These are phyloP conservation scores for Neodiprion lecontei DNA, from an alignment of 1,140 invertebrate species.

Conservation along the genomic window DNA sequence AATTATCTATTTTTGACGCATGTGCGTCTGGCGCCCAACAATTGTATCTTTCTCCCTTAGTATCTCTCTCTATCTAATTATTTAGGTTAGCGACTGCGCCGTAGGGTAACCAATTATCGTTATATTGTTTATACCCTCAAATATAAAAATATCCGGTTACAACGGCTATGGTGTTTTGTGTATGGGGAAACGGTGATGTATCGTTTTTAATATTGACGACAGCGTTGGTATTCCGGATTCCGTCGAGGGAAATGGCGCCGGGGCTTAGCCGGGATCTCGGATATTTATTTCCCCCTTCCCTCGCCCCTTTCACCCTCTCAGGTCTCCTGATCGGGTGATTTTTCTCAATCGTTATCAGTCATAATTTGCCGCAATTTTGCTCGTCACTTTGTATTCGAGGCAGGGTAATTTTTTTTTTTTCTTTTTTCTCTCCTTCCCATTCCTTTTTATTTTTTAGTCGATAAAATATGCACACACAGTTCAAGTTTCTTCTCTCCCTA, in stretches of 20 bases:
- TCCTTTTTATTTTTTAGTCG: background rate
- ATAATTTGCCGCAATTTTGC: background rate
- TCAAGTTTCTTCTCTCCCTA: no score
- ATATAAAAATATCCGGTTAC: no score
- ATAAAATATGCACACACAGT: no score
- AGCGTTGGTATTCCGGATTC: conserved; percentile 19
- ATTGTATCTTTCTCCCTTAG: no score
- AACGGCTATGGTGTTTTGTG: no score
- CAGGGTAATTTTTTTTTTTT: background rate
- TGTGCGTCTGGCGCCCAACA: no score
- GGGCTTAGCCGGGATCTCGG: conserved; percentile 22
- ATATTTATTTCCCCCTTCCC: conserved; percentile 22
- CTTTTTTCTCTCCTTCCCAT: background rate
- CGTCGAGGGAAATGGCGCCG: background rate
- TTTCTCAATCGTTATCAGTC: conserved; percentile 13
- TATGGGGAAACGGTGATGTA: conserved; percentile 10
- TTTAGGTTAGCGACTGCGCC: no score
- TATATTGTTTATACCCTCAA: no score
- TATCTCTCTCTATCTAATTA: no score
- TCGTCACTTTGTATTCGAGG: conserved; percentile 12
- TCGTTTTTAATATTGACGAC: conserved; percentile 24
- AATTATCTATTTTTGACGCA: no score
- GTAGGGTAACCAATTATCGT: no score
- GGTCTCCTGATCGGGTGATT: background rate
- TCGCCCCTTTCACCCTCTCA: background rate